Percentiles rank a stretch among this genome's conserved stretches.
Evolutionary conservation across 2,113 vertebrate species (phyloP).

Genomic region (Halichoerus grypus): DNA sequence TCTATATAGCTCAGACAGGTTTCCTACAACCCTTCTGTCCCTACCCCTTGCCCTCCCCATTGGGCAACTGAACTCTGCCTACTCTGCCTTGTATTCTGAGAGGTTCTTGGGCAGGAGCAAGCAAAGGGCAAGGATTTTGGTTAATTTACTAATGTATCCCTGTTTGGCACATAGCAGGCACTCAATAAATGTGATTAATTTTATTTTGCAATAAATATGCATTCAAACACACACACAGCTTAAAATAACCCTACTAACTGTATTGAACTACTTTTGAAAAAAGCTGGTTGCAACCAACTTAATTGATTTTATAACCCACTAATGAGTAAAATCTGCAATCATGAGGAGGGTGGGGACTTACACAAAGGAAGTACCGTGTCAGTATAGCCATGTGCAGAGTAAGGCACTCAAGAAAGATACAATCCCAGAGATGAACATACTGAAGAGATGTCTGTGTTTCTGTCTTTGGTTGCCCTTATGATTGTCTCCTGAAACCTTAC

Average conservation of each 20-base stretch:
- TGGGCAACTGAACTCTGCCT: background rate
- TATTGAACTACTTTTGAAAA: background rate
- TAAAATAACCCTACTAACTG: background rate
- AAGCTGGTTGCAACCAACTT: background rate
- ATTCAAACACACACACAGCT: background rate
- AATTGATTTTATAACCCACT: background rate
- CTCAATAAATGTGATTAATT: background rate
- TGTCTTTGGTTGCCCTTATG: background rate
- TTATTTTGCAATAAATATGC: background rate
- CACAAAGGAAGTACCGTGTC: background rate
- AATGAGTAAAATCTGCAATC: slow-evolving; percentile 27
- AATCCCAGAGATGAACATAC: background rate
- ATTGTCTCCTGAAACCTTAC: background rate
- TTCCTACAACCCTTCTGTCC: background rate
- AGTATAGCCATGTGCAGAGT: background rate
- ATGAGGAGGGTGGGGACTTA: background rate
- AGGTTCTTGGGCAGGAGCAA: background rate
- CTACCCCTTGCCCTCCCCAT: background rate
- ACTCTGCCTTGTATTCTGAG: background rate
- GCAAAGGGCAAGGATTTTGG: background rate
- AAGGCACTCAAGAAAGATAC: background rate
- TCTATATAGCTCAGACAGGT: background rate
- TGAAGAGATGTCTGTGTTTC: background rate
- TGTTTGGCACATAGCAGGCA: background rate
- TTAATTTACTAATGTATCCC: background rate